phyloP scores from a whole-genome alignment of 2,888 invertebrate species.

The Augochlorella aurata region DNA sequence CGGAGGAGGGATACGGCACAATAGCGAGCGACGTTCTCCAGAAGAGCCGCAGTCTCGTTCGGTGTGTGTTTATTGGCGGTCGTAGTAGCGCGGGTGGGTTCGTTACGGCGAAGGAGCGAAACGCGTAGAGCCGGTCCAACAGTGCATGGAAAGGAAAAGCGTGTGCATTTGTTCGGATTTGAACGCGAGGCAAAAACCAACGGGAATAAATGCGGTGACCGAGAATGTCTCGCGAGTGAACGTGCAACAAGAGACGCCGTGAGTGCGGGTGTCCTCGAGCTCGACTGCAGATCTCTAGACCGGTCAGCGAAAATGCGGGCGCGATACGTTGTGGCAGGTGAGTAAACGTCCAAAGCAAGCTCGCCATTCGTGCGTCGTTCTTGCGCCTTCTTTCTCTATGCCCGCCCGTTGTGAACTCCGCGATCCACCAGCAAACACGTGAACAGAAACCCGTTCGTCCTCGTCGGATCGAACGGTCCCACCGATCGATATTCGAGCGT shows the following conservation, averaged over 20 bases:
- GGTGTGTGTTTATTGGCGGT: conserved; percentile 68
- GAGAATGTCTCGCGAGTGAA: conserved; percentile 60
- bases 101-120: conserved; percentile 48
- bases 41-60: conserved; percentile 68
- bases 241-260: conserved; percentile 60
- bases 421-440: conserved; percentile 18
- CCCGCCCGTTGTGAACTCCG: conserved; percentile 12
- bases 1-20: conserved; percentile 49
- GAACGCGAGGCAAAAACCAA: conserved; percentile 13
- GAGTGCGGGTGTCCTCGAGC: conserved; percentile 54
- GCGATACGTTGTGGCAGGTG: conserved; percentile 76
- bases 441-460: neutral
- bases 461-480: neutral
- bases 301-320: conserved; percentile 72
- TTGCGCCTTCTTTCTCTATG: conserved; percentile 29
- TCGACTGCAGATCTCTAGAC: conserved; percentile 41
- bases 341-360: conserved; percentile 62
- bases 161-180: conserved; percentile 24
- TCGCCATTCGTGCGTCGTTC: conserved; percentile 60
- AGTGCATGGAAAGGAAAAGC: conserved; percentile 48
- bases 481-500: neutral
- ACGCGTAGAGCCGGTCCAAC: conserved; percentile 31
- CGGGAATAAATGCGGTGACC: conserved; percentile 38
- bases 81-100: conserved; percentile 62
- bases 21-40: conserved; percentile 67